Evolutionary conservation across 2,113 vertebrate genomes (phyloP).

Genomic region (Thamnophis sirtalis): DNA sequence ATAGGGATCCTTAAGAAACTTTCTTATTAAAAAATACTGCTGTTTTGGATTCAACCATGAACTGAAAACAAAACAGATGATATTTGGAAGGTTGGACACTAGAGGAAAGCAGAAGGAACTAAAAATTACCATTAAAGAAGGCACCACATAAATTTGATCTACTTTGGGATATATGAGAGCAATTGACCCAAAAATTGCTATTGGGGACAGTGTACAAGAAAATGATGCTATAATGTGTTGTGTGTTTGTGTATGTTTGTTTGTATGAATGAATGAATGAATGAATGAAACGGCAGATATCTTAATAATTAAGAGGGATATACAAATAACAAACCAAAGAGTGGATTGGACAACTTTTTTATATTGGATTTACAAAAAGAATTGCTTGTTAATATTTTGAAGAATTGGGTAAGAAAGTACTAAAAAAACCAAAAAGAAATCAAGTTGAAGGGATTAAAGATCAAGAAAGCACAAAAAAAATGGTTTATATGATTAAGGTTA

Average conservation of each 20-base stretch:
- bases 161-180: not conserved
- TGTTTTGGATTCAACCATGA: not conserved
- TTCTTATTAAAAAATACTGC: not conserved
- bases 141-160: not conserved
- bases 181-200: not conserved
- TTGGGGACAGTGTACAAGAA: not conserved
- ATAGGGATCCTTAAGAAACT: not conserved
- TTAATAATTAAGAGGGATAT: not conserved
- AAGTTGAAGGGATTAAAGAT: not conserved
- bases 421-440: not conserved
- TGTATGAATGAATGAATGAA: not conserved
- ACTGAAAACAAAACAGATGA: not conserved
- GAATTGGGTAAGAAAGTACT: not conserved
- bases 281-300: not conserved
- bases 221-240: not conserved
- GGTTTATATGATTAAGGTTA: not conserved
- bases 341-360: not conserved
- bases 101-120: not conserved
- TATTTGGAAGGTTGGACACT: not conserved
- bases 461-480: not conserved
- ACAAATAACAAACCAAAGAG: not conserved
- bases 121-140: not conserved
- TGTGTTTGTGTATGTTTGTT: not conserved
- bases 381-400: not conserved
- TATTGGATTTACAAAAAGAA: not conserved